phyloP scores from a whole-genome alignment of 2,113 vertebrate genomes.

The Miniopterus natalensis region DNA sequence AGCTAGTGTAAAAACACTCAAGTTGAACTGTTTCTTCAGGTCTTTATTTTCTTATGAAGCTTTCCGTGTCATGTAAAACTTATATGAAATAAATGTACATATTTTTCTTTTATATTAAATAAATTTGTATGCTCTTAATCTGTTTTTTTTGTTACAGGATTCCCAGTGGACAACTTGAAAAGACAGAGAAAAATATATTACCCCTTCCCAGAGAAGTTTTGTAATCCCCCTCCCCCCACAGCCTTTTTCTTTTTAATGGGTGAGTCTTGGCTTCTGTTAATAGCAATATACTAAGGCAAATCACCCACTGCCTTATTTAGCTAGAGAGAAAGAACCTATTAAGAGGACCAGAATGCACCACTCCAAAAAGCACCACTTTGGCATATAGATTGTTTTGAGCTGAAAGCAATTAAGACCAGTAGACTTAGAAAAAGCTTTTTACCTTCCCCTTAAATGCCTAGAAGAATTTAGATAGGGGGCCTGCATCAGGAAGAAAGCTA shows the following conservation, averaged over 20 bases:
- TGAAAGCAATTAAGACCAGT: slow-evolving; percentile 8
- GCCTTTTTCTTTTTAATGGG: neutral
- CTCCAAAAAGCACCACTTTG: neutral
- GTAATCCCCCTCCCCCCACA: neutral
- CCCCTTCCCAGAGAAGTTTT: neutral
- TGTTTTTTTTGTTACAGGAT: neutral
- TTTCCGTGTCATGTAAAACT: neutral
- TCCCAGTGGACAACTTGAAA: neutral
- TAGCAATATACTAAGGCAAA: too few relatives aligned
- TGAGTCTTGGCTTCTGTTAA: neutral
- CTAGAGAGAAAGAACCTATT: neutral
- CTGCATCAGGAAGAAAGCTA: neutral
- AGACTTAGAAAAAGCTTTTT: neutral
- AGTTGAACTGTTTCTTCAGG: neutral
- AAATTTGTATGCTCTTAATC: neutral
- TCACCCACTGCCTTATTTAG: neutral
- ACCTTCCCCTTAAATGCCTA: neutral
- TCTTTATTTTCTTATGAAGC: neutral
- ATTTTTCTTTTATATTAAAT: neutral
- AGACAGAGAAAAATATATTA: neutral
- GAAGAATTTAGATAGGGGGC: neutral
- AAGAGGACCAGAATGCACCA: neutral
- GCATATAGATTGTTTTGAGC: neutral
- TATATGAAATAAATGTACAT: neutral
- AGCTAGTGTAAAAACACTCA: neutral